Evolutionary conservation across 2,888 invertebrate genomes (phyloP).

Genomic region (Calephelis perditalis): DNA sequence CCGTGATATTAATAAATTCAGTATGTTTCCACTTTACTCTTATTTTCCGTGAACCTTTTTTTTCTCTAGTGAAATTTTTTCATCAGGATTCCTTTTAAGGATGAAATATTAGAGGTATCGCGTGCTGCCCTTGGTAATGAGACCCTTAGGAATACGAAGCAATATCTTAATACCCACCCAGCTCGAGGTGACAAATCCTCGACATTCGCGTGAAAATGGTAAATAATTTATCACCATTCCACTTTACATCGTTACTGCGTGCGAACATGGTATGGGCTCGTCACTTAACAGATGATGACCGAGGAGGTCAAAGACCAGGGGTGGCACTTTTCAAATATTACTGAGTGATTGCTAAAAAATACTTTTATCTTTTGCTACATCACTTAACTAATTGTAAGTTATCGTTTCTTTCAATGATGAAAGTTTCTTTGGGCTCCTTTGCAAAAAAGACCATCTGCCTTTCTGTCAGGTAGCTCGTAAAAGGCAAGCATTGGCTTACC

Average conservation of each 20-base stretch:
- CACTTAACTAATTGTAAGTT: no score
- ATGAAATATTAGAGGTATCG: constrained; percentile 69
- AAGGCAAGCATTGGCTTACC: no score
- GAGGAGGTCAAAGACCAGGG: neutral
- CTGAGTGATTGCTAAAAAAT: no score
- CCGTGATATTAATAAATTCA: constrained; percentile 6
- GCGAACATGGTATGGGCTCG: constrained; percentile 43
- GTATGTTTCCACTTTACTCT: constrained; percentile 3
- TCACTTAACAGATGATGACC: constrained; percentile 16
- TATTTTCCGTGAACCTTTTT: constrained; percentile 11
- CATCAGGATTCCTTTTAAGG: constrained; percentile 38
- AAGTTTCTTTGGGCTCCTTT: no score
- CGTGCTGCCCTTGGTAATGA: constrained; percentile 63
- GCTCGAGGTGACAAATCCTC: constrained; percentile 70
- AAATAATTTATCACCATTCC: constrained; percentile 70
- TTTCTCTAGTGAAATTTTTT: constrained; percentile 24
- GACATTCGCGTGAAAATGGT: constrained; percentile 64
- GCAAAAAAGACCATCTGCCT: no score
- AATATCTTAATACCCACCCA: constrained; percentile 74
- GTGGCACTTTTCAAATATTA: no score
- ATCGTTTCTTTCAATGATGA: no score
- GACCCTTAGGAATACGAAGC: constrained; percentile 70
- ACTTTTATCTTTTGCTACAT: no score
- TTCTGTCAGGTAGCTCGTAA: no score
- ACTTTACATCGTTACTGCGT: constrained; percentile 51